These are phyloP conservation scores for Petaurus breviceps DNA, from an alignment of 2,113 vertebrate genomes.

Conservation along the genomic window DNA sequence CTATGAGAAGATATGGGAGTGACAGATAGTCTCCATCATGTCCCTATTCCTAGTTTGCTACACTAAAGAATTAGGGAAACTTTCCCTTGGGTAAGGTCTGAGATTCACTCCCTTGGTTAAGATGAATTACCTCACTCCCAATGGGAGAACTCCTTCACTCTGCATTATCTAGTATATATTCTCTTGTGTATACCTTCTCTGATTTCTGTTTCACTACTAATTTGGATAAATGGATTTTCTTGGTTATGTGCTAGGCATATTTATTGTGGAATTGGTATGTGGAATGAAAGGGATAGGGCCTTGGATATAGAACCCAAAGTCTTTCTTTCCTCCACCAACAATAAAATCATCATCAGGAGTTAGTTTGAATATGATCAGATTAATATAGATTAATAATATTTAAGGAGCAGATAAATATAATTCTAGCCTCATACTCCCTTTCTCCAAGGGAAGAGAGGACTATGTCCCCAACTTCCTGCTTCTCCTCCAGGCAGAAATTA, in stretches of 20 bases:
- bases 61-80: not conserved
- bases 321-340: not conserved
- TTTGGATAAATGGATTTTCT: not conserved
- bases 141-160: not conserved
- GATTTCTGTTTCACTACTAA: not conserved
- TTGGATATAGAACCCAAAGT: not conserved
- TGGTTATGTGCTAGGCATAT: not conserved
- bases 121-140: not conserved
- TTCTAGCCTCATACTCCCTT: not conserved
- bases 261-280: not conserved
- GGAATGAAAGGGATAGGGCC: not conserved
- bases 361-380: not conserved
- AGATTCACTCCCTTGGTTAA: not conserved
- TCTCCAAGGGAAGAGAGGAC: not conserved
- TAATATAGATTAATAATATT: not conserved
- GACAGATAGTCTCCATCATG: not conserved
- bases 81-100: not conserved
- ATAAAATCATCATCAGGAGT: not conserved
- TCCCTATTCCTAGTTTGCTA: not conserved
- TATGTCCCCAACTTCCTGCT: not conserved
- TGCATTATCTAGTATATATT: not conserved
- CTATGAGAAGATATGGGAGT: not conserved
- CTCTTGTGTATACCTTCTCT: not conserved
- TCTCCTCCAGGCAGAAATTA: not conserved
- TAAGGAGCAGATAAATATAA: not conserved